Conservation (phyloP, 2,797 vertebrate species). For the Antennarius maculatus region DNA sequence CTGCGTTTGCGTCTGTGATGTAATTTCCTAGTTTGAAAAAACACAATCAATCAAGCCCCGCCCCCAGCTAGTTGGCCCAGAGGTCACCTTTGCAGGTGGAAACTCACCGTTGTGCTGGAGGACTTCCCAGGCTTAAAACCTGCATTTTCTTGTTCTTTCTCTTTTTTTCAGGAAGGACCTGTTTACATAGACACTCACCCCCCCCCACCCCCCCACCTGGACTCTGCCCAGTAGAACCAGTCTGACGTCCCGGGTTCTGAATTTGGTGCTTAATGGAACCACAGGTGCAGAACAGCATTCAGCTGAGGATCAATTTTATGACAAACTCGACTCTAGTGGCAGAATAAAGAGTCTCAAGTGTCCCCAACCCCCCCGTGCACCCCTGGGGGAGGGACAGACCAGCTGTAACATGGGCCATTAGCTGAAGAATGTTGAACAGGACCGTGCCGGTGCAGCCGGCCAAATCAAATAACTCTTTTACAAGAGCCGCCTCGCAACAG, state of each 20-base stretch:
- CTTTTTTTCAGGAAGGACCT: too few species aligned
- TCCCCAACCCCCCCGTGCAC: constrained; percentile 41
- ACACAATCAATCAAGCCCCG: too few species aligned
- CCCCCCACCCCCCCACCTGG: too few species aligned
- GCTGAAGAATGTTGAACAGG: constrained; percentile 76
- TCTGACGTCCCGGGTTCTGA: too few species aligned
- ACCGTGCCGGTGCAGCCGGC: constrained; percentile 56
- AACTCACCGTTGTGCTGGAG: constrained; percentile 21
- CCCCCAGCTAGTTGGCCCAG: background rate
- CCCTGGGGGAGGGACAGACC: constrained; percentile 31
- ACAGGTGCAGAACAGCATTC: too few species aligned
- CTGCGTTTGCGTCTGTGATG: too few species aligned
- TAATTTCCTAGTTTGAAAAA: too few species aligned
- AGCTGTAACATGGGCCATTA: constrained; percentile 74
- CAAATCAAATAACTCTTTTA: constrained; percentile 77
- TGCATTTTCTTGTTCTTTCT: too few species aligned
- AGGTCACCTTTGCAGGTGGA: constrained; percentile 17
- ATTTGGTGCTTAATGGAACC: too few species aligned
- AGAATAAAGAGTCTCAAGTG: constrained; percentile 45
- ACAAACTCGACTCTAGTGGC: background rate
- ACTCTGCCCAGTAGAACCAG: too few species aligned
- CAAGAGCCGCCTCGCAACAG: constrained; percentile 62
- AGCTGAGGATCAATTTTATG: too few species aligned
- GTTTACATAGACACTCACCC: too few species aligned
- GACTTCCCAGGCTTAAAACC: constrained; percentile 2